A percentile compares a stretch with the other conserved stretches of the same genome.
phyloP scores from a whole-genome alignment of 2,797 vertebrate species.

The Mormyrops attenuatus region DNA sequence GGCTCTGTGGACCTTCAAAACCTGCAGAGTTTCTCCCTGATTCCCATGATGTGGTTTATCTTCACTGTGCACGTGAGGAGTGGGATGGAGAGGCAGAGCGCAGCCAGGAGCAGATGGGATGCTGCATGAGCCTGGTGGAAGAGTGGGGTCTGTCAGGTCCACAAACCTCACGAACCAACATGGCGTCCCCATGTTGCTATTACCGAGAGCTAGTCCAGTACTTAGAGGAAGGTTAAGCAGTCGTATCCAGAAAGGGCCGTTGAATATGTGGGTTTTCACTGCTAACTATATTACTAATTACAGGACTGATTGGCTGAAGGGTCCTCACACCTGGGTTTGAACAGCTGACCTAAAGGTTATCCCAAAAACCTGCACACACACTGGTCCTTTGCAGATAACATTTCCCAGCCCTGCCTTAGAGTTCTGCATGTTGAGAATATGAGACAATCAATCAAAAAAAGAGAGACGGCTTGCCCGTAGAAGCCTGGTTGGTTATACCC shows the following conservation, averaged over 20 bases:
- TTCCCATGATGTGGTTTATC: neutral
- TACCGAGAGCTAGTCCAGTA: neutral
- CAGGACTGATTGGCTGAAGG: neutral
- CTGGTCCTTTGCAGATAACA: no score
- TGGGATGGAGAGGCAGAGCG: neutral
- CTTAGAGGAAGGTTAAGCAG: neutral
- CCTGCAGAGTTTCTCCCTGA: neutral
- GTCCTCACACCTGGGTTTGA: neutral
- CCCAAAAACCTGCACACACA: no score
- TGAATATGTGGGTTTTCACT: neutral
- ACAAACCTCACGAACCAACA: neutral
- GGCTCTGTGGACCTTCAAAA: neutral
- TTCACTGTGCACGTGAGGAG: neutral
- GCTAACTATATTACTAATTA: neutral
- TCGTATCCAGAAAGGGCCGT: no score
- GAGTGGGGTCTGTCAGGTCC: neutral
- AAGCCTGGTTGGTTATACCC: neutral
- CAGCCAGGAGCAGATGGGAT: neutral
- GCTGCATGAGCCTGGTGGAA: neutral
- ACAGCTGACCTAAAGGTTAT: neutral
- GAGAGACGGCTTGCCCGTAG: neutral
- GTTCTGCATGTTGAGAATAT: neutral
- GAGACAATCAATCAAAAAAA: neutral
- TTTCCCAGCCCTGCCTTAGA: neutral
- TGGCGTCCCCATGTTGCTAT: neutral